Conservation (phyloP, 1,140 invertebrate genomes). For the Drosophila neocordata region DNA sequence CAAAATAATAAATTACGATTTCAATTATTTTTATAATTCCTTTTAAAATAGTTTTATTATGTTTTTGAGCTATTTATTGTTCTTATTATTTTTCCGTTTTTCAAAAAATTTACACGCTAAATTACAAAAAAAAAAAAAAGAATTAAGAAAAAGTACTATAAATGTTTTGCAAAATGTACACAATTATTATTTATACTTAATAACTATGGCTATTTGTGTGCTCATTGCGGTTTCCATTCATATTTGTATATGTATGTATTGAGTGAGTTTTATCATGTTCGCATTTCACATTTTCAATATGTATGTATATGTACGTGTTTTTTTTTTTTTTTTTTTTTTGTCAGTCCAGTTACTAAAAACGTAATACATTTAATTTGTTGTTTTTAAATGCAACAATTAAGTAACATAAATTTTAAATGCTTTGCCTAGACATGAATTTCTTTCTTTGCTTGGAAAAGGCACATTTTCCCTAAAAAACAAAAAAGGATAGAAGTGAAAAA, state of each 20-base stretch:
- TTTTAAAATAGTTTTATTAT: not conserved
- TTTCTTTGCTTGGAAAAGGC: slow-evolving; percentile 49
- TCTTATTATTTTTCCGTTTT: slow-evolving; percentile 61
- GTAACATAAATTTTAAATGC: slow-evolving; percentile 56
- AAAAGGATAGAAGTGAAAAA: not conserved
- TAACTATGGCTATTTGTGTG: slow-evolving; percentile 63
- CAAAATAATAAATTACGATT: too few relatives aligned
- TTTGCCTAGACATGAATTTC: slow-evolving; percentile 9
- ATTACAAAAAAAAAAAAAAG: slow-evolving; percentile 24
- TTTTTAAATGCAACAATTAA: slow-evolving; percentile 74
- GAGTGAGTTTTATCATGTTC: slow-evolving; percentile 50
- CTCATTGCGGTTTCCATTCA: slow-evolving; percentile 47
- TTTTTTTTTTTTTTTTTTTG: slow-evolving; percentile 32
- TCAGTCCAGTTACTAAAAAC: slow-evolving; percentile 67
- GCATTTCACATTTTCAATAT: slow-evolving; percentile 36
- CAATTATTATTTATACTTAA: slow-evolving; percentile 54
- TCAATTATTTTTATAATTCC: too few relatives aligned
- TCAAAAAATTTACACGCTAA: slow-evolving; percentile 57
- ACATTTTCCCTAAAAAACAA: slow-evolving; percentile 44
- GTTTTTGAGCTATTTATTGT: slow-evolving; percentile 66
- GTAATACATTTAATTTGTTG: slow-evolving; percentile 47
- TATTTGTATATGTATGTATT: slow-evolving; percentile 29
- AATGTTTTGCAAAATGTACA: slow-evolving; percentile 57
- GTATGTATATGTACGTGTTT: too few relatives aligned
- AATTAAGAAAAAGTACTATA: slow-evolving; percentile 54